These are phyloP conservation scores for Mastigias papua DNA, from an alignment of 30 jellyfish, hydroid and myxozoan genomes.

Conservation along the genomic window DNA sequence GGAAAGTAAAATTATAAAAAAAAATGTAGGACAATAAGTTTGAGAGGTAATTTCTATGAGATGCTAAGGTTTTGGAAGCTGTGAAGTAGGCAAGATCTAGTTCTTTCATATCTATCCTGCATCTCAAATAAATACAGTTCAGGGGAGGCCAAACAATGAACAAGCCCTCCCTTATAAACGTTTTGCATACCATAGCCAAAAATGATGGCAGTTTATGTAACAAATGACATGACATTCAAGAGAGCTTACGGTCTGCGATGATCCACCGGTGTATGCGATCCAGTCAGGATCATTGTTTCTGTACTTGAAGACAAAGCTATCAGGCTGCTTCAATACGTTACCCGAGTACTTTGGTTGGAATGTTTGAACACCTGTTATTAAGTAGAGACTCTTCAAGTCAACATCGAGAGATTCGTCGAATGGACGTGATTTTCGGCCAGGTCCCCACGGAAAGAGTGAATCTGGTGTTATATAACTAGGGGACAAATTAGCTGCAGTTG, in stretches of 20 bases:
- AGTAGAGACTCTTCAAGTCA: background rate
- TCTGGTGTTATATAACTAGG: background rate
- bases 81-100: too few relatives aligned
- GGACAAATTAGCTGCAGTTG: background rate
- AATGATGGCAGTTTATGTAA: background rate
- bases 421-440: background rate
- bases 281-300: background rate
- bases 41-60: too few relatives aligned
- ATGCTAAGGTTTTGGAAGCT: too few relatives aligned
- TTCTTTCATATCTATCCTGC: too few relatives aligned
- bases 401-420: background rate
- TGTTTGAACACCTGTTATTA: conserved; percentile 12
- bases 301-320: background rate
- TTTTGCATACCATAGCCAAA: too few relatives aligned
- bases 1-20: too few relatives aligned
- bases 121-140: too few relatives aligned
- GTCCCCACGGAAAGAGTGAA: conserved; percentile 23
- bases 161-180: too few relatives aligned
- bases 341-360: background rate
- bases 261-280: conserved; percentile 7
- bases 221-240: background rate
- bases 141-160: too few relatives aligned
- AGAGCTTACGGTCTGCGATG: background rate
- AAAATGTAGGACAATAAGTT: too few relatives aligned
- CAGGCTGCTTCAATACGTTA: background rate